Evolutionary conservation across 1,140 invertebrate genomes (phyloP), one percentile per base, ranked within the genome.

Genomic region (Drosophila obscura): DNA sequence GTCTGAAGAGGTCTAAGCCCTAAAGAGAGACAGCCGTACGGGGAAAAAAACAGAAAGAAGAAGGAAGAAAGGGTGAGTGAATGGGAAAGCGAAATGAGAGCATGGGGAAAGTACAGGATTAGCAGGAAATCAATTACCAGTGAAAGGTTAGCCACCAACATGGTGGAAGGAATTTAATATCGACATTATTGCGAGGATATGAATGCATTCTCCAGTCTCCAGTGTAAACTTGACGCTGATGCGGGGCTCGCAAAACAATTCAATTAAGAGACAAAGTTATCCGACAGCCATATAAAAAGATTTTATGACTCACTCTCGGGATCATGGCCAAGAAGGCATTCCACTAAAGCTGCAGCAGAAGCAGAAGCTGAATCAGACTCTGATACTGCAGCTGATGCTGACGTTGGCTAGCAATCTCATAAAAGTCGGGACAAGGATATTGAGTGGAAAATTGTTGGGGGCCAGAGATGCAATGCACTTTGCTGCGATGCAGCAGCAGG

Each of bases 261-360:
- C 75, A 83, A 79, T 83, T 83, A 66, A 41, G 72, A 74, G 49
- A 62, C 60, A 73, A 83, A 79, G 76, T 74, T 69, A 67, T 60
- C 63, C 71, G 35, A 55, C 55, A 63, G 60, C 62, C 60, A 65
- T 56, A 76, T 82, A 78, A 84, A 80, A 73, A 45, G 57, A 56
- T 73, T 85, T 84, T 73, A 85, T 77, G 51, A 44, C 82, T 81
- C 64, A 64, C 57, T 84, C 57, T 24, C 28, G 8, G 48, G 48
- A 62, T 63, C 44, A 63, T 46, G 68, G 26, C 26, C 26, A 46
- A 61, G 43, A 53, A 46, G 53, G 50, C 44, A 49, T 45, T 52
- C 11, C 35, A 11, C 35, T 11, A 5, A 39, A 39, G 35, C 31
- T 31, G 31, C 8, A 4, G 22, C 22, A 24, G 22, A 3, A 24